These are phyloP conservation scores for Carassius carassius DNA, from an alignment of 2,113 vertebrate genomes.

Conservation along the genomic window DNA sequence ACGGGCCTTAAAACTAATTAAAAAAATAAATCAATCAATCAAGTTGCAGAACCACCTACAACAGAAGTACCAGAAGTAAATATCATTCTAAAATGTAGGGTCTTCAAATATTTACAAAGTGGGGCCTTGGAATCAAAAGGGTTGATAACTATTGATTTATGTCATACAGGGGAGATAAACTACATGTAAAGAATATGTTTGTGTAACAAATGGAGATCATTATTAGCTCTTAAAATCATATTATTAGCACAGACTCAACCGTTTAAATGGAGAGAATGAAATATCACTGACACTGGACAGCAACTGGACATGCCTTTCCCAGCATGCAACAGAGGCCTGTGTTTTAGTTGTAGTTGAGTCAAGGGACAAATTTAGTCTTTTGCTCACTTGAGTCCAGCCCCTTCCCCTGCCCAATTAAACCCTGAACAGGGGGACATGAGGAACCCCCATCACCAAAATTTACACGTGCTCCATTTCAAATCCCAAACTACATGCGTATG, in stretches of 20 bases:
- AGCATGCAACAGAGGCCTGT: conserved; percentile 63
- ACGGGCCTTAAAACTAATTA: too few relatives aligned
- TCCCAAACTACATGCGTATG: background rate
- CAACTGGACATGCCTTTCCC: conserved; percentile 78
- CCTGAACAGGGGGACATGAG: conserved; percentile 9
- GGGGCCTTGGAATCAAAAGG: background rate
- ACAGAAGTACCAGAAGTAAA: background rate
- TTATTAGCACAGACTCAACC: conserved; percentile 3
- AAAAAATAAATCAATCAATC: too few relatives aligned
- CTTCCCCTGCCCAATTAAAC: background rate
- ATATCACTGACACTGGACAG: conserved; percentile 67
- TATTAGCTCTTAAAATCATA: background rate
- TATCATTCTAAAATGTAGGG: background rate
- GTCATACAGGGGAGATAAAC: background rate
- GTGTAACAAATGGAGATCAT: background rate
- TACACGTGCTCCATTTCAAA: conserved; percentile 40
- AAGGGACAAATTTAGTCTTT: conserved; percentile 59
- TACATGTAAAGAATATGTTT: background rate
- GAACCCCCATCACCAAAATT: background rate
- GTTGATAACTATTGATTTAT: background rate
- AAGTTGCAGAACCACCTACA: background rate
- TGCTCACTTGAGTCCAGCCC: conserved; percentile 22
- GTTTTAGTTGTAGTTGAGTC: conserved; percentile 54
- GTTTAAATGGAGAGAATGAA: conserved; percentile 10
- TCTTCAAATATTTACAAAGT: background rate